Base-by-base conservation (phyloP, 1,140 invertebrate genomes). In the Hylaeus volcanicus region DNA sequence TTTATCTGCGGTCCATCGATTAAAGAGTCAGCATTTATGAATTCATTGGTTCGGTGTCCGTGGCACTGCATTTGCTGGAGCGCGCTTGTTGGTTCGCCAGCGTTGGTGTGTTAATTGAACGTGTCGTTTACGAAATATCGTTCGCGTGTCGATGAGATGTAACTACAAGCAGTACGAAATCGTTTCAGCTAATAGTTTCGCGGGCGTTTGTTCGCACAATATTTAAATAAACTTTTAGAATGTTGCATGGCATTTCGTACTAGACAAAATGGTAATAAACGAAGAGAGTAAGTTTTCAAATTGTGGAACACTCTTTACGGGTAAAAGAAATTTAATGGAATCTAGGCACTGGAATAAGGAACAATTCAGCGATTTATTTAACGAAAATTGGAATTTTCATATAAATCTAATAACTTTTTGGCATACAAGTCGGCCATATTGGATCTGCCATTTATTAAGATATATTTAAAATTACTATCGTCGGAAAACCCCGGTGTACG, bases 91-190 rank as follows among this genome's bases (percentile, higher is more conserved):
- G 72, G 45, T n/a, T 58, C n/a, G 0, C 55, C 6, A 5, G n/a
- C 51, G 58, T 41, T 15, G 45, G 14, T 6, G 72, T 45, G 72
- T 64, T 74, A 74, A 74, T 74, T 74, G 72, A 64, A 53, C 43
- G 58, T 41, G 60, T 74, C 60, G 45, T 64, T 51, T 41, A 43
- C 37, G 61, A 51, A 39, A 51, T 51, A 51, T 51, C 9, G 51
- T 51, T 51, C 51, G 51, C 9, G 37, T n/a, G 14, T 58, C 53
- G 53, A 51, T 53, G 37, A 26, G 41, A 26, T 74, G 60, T 53
- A 74, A 51, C 43, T 9, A 5, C 1, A 39, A 53, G 14, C 11
- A 45, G 53, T 74, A 58, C 14, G 26, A 8, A 58, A 58, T 64
- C 72, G 48, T 64, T 64, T 53, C 60, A 14, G 4, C 48, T 43